Evolutionary conservation across 2,888 invertebrate genomes (phyloP).

Genomic region (Altica lythri): DNA sequence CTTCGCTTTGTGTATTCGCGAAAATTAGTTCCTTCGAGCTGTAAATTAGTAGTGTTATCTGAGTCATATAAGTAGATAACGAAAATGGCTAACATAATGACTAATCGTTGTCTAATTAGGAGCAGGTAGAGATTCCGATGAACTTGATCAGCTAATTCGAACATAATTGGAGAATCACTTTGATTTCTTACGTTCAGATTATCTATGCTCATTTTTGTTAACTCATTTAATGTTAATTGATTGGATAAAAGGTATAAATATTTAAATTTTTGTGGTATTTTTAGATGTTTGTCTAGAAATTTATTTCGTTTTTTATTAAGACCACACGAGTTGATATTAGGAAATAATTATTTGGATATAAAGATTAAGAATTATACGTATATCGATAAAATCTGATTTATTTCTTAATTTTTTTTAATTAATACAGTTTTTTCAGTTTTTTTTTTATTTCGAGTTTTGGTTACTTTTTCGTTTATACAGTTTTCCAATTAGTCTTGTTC

Average conservation of each 20-base stretch:
- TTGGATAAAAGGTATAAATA: conserved; percentile 18
- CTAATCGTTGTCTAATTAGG: conserved; percentile 55
- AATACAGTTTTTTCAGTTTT: no score
- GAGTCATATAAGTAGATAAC: conserved; percentile 49
- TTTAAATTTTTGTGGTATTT: conserved; percentile 7
- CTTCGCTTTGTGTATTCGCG: conserved; percentile 27
- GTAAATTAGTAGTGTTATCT: conserved; percentile 42
- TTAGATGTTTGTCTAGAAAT: neutral
- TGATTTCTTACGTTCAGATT: conserved; percentile 27
- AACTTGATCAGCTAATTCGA: conserved; percentile 53
- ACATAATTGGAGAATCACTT: conserved; percentile 45
- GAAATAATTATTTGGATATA: neutral
- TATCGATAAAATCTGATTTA: no score
- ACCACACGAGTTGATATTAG: conserved; percentile 4
- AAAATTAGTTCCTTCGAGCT: conserved; percentile 34
- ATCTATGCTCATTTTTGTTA: conserved; percentile 31
- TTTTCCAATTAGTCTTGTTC: no score
- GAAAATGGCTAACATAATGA: conserved; percentile 50
- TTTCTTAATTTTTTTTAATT: no score
- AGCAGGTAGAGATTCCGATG: conserved; percentile 53
- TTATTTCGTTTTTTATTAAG: neutral
- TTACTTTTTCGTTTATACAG: no score
- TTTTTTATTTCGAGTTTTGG: no score
- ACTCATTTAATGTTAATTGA: conserved; percentile 40
- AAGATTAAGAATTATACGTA: neutral